Evolutionary conservation across 2,888 invertebrate species (phyloP), one percentile per base, ranked within the genome.

Genomic region (Clivina fossor): DNA sequence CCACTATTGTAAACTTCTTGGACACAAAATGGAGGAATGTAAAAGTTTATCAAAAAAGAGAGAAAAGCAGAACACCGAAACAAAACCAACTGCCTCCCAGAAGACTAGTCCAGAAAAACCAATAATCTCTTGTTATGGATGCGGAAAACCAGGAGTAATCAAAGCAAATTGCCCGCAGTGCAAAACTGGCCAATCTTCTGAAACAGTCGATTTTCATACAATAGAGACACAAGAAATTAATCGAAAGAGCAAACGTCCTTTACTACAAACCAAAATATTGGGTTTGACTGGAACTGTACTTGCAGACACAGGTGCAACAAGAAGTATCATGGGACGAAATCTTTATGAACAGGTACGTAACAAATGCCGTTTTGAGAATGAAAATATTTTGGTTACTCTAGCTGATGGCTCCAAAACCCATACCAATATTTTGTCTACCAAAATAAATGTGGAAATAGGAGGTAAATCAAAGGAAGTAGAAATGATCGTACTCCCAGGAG

Each of bases 1-100:
- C 33, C 28, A 7, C 11, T 47, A 30, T 20, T 47, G 47, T 20
- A 30, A 26, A 32, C 19, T 20, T 22, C 13, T 47, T 19, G 47
- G 47, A 2, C 47, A 47, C n/a, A 33, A 32, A 20, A 11, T 33
- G 2, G 47, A 20, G 8, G 47, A 47, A 33, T 47, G 33, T 11
- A 26, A 30, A 33, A 47, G 20, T n/a, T 15, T 32, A 33, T 11
- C n/a, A 19, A 18, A 16, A 20, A 20, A 18, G 32, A 13, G n/a
- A 30, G 22, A n/a, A 47, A 32, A 15, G 2, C 28, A 30, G 26
- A 9, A 30, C 32, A 19, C 4, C 18, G 18, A 47, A 33, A 16
- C 20, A 1, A 19, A 11, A 33, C 19, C 22, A 20, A 19, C 15
- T 11, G n/a, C n/a, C n/a, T 11, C 20, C 7, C 18, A 44, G n/a